A percentile compares a stretch with the other conserved stretches of the same genome.
Evolutionary conservation across 2,797 vertebrate species (phyloP).

Genomic region (Enteromius paludinosus): DNA sequence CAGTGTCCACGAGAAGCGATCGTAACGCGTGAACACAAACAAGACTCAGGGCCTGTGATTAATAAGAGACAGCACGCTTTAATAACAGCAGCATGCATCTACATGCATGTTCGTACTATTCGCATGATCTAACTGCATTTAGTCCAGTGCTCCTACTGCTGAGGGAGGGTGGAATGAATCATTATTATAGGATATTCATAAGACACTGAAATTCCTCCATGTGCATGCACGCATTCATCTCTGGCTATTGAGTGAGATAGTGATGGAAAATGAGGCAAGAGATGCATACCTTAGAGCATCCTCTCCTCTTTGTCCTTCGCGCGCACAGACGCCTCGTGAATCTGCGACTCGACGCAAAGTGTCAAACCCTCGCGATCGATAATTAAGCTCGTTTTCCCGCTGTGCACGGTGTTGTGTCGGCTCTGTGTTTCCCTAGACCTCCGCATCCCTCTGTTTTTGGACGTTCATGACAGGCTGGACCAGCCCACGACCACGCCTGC

Average conservation of each 20-base stretch:
- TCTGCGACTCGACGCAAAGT: background rate
- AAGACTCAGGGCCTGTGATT: background rate
- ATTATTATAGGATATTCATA: background rate
- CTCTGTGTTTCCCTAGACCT: constrained; percentile 6
- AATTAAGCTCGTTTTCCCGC: background rate
- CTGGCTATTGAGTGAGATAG: background rate
- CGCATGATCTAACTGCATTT: background rate
- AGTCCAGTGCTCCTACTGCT: background rate
- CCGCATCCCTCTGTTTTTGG: constrained; percentile 63
- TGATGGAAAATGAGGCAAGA: background rate
- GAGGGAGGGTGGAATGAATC: background rate
- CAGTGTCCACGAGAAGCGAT: background rate
- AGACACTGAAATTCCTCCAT: constrained; percentile 3
- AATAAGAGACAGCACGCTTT: background rate
- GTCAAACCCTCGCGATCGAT: background rate
- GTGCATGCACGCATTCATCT: background rate
- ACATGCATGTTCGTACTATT: background rate
- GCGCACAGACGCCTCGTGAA: background rate
- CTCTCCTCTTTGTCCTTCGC: constrained; percentile 60
- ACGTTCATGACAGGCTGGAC: constrained; percentile 66
- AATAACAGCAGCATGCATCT: background rate
- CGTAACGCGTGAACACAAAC: constrained; percentile 4
- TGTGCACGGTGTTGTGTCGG: background rate
- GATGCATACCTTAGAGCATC: constrained; percentile 76
- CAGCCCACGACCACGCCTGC: constrained; percentile 84